Evolutionary conservation across 1,140 invertebrate genomes (phyloP), one percentile per base, ranked within the genome.

Genomic region (Lordiphosa collinella): DNA sequence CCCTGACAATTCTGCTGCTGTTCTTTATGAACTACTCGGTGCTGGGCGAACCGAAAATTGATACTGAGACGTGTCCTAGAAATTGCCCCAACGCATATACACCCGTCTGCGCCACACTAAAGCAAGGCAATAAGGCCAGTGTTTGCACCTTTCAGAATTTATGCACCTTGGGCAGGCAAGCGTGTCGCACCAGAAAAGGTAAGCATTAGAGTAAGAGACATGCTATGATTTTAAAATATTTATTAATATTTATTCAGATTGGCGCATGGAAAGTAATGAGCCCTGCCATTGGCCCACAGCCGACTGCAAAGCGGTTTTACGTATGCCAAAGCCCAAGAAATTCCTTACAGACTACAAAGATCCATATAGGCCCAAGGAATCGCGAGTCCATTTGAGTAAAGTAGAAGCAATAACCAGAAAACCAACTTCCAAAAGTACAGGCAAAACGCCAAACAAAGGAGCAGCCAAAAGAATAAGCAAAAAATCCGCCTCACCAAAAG

Each of bases 81-180:
- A 9, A 0, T 1, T 73, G 69, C 22, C 1, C 7, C 1, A 7
- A 29, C 4, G 4, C 11, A 1, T 12, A 36, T 8, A 10, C 0
- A 0, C 67, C 69, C 0, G 4, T 66, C 0, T 72, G 68, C 35
- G 61, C 5, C n/a, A 11, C 2, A 2, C 48, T 10, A 32, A 32
- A 5, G 2, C 12, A 12, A 6, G 36, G 10, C 5, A 10, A 7
- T 2, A 1, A 1, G 4, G 37, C 18, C n/a, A 54, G 10, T 14
- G 4, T 13, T 0, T 71, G 66, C 14, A 53, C 49, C 10, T 66
- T 73, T 1, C 0, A 8, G 9, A 73, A 66, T 3, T 0, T 9
- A 0, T 73, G 70, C 44, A 8, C 1, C 11, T 3, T 73, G 6
- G 6, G 4, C 9, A 2, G 38, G 8, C 59, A 50, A 1, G 2